phyloP scores from a whole-genome alignment of 2,797 vertebrate species.

The Gephyroberyx darwinii region DNA sequence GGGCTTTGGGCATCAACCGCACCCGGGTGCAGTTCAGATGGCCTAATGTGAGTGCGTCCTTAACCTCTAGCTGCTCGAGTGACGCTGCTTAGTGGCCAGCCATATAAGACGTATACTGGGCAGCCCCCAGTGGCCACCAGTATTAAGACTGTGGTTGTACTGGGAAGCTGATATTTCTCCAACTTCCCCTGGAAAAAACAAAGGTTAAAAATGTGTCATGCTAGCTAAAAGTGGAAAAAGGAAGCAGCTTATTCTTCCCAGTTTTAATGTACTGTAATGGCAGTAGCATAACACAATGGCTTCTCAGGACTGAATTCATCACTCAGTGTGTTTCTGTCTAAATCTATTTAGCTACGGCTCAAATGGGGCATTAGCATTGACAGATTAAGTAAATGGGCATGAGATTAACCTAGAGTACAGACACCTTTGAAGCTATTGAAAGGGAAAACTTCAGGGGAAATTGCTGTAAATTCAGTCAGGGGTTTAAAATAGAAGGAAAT shows the following conservation, averaged over 20 bases:
- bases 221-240: constrained; percentile 8
- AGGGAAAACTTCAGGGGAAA: constrained; percentile 16
- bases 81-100: no score
- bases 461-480: constrained; percentile 10
- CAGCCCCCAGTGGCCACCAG: no score
- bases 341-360: constrained; percentile 34
- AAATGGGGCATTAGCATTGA: constrained; percentile 47
- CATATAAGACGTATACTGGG: no score
- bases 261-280: constrained; percentile 19
- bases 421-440: constrained; percentile 39
- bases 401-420: constrained; percentile 34
- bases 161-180: constrained; percentile 1
- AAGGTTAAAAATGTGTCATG: not conserved
- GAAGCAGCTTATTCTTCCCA: constrained; percentile 25
- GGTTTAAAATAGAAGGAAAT: constrained; percentile 2
- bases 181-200: constrained; percentile 15
- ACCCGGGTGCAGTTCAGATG: no score
- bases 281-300: constrained; percentile 21
- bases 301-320: constrained; percentile 34
- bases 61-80: no score
- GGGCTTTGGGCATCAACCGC: no score
- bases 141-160: not conserved
- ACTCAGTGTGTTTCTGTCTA: constrained; percentile 32
- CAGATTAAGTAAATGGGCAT: constrained; percentile 55
- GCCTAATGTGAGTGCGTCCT: no score